These are phyloP conservation scores for Perca flavescens DNA, from an alignment of 2,113 vertebrate species.

Conservation along the genomic window DNA sequence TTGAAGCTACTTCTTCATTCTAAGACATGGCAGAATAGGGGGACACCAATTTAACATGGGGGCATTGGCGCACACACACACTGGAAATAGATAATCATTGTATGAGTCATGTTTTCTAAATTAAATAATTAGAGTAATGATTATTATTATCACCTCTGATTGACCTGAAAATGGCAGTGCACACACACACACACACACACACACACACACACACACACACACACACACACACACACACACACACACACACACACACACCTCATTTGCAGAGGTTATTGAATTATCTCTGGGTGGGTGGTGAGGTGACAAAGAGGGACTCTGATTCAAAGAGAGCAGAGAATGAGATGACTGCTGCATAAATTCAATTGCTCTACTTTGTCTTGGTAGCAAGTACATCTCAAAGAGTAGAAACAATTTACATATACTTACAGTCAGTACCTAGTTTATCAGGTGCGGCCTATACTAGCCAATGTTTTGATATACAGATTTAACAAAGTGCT, in stretches of 20 bases:
- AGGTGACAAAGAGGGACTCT: slow-evolving; percentile 64
- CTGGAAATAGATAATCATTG: slow-evolving; percentile 59
- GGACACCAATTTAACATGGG: slow-evolving; percentile 46
- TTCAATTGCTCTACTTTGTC: slow-evolving; percentile 31
- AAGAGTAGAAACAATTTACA: background rate
- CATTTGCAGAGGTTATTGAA: slow-evolving; percentile 76
- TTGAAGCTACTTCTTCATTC: slow-evolving; percentile 37
- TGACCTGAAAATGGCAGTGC: slow-evolving; percentile 67
- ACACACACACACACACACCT: slow-evolving; percentile 24
- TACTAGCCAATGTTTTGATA: background rate
- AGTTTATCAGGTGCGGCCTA: background rate
- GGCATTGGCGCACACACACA: slow-evolving; percentile 9
- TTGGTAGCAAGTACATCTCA: slow-evolving; percentile 18
- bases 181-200: slow-evolving; percentile 15
- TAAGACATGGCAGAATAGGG: slow-evolving; percentile 12
- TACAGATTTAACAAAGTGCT: background rate
- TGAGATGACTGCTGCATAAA: slow-evolving; percentile 44
- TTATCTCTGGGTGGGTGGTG: slow-evolving; percentile 75
- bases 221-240: slow-evolving; percentile 2
- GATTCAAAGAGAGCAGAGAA: slow-evolving; percentile 66
- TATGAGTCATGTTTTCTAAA: slow-evolving; percentile 65
- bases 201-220: slow-evolving; percentile 9
- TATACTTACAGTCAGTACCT: background rate
- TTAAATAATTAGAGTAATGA: slow-evolving; percentile 73
- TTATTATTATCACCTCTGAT: slow-evolving; percentile 69